A percentile compares a stretch with the other conserved stretches of the same genome.
Evolutionary conservation across 2,113 vertebrate genomes (phyloP).

Genomic region (Athene noctua): DNA sequence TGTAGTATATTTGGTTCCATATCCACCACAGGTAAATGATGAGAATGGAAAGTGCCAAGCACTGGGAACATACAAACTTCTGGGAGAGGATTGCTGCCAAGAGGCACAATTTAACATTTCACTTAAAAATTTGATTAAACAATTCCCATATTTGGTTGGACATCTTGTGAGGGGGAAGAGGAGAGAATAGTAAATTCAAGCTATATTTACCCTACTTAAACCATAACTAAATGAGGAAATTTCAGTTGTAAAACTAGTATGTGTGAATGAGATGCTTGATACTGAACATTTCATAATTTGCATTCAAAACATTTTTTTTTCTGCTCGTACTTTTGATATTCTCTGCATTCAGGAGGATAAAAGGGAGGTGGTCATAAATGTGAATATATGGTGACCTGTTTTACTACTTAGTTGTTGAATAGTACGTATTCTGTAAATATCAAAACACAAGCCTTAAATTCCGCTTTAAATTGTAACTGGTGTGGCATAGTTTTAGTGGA

Average conservation of each 20-base stretch:
- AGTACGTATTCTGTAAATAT: not conserved
- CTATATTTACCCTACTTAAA: not conserved
- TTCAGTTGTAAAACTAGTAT: not conserved
- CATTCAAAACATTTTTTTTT: not conserved
- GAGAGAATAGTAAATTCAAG: slow-evolving; percentile 1
- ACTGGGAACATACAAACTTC: not conserved
- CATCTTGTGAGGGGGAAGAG: not conserved
- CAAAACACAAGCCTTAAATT: not conserved
- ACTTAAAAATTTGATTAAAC: not conserved
- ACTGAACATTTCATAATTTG: not conserved
- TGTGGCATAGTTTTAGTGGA: not conserved
- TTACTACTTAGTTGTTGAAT: not conserved
- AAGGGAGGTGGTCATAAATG: not conserved
- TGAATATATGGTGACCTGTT: not conserved
- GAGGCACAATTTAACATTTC: not conserved
- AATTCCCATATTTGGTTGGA: not conserved
- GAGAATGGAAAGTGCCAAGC: not conserved
- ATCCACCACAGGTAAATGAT: not conserved
- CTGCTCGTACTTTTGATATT: not conserved
- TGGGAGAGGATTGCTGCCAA: not conserved
- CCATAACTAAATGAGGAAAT: not conserved
- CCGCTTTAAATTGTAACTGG: not conserved
- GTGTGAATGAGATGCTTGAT: not conserved
- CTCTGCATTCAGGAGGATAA: not conserved
- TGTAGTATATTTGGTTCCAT: not conserved